Percentiles rank a stretch among this genome's conserved stretches.
phyloP scores from a whole-genome alignment of 2,797 vertebrate genomes.

The Nyctibius grandis region DNA sequence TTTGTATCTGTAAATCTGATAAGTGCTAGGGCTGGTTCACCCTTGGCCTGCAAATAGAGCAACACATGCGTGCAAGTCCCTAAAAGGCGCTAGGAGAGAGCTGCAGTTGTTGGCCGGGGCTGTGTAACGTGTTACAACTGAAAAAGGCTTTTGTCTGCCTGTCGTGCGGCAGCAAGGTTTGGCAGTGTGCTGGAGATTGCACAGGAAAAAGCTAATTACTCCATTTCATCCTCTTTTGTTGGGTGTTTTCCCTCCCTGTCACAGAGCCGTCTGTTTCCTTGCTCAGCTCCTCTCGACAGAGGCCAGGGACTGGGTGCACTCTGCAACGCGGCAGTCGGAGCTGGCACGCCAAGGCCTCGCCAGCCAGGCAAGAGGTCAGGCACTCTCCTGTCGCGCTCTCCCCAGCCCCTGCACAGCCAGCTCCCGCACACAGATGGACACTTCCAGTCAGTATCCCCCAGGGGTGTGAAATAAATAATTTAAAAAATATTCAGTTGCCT shows the following conservation, averaged over 20 bases:
- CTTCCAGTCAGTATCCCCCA: neutral
- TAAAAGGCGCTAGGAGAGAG: neutral
- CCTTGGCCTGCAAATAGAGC: neutral
- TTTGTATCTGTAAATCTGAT: neutral
- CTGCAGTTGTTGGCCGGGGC: neutral
- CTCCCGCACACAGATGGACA: neutral
- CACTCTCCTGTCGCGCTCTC: neutral
- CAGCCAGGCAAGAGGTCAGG: neutral
- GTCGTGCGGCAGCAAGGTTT: neutral
- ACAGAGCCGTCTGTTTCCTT: neutral
- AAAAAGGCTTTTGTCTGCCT: constrained; percentile 3
- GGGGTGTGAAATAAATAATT: neutral
- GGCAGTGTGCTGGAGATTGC: neutral
- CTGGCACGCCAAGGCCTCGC: neutral
- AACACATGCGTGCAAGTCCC: neutral
- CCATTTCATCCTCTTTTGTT: neutral
- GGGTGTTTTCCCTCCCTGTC: neutral
- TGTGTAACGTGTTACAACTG: neutral
- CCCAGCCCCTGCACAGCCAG: neutral
- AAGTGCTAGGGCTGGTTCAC: neutral
- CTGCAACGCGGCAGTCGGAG: neutral
- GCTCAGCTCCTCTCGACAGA: constrained; percentile 3
- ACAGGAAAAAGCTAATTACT: neutral
- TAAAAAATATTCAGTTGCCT: neutral
- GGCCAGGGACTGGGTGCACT: neutral